phyloP scores from a whole-genome alignment of 2,113 vertebrate genomes.

The Python bivittatus region DNA sequence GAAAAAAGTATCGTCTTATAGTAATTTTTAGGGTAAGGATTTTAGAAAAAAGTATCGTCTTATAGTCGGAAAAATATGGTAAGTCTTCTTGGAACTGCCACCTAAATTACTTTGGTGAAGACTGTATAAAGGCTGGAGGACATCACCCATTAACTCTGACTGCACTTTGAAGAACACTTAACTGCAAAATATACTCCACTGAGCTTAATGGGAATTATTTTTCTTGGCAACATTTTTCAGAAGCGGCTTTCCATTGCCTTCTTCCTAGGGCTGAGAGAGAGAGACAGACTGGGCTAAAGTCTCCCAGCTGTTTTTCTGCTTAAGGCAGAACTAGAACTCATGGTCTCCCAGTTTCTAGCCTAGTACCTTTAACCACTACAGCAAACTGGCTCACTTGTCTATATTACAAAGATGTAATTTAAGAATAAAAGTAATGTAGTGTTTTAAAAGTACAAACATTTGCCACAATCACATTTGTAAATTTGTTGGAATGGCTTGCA shows the following conservation, averaged over 20 bases:
- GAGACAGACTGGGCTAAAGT: not conserved
- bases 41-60: too few relatives aligned
- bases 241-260: too few relatives aligned
- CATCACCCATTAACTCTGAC: not conserved
- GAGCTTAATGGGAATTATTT: not conserved
- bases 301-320: not conserved
- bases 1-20: too few relatives aligned
- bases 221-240: too few relatives aligned
- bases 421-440: conserved; percentile 62
- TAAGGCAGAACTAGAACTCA: not conserved
- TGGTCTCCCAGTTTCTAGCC: not conserved
- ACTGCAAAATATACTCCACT: not conserved
- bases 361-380: not conserved
- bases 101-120: not conserved
- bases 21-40: too few relatives aligned
- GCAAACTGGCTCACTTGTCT: not conserved
- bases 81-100: not conserved
- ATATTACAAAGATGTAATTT: conserved; percentile 47
- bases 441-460: conserved; percentile 61
- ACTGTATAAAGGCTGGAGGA: not conserved
- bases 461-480: conserved; percentile 38
- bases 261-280: not conserved
- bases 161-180: not conserved
- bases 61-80: too few relatives aligned
- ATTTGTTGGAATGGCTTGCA: conserved; percentile 44